Evolutionary conservation across 2,113 vertebrate genomes (phyloP).

Genomic region (Cyprinodon brontotheroides): DNA sequence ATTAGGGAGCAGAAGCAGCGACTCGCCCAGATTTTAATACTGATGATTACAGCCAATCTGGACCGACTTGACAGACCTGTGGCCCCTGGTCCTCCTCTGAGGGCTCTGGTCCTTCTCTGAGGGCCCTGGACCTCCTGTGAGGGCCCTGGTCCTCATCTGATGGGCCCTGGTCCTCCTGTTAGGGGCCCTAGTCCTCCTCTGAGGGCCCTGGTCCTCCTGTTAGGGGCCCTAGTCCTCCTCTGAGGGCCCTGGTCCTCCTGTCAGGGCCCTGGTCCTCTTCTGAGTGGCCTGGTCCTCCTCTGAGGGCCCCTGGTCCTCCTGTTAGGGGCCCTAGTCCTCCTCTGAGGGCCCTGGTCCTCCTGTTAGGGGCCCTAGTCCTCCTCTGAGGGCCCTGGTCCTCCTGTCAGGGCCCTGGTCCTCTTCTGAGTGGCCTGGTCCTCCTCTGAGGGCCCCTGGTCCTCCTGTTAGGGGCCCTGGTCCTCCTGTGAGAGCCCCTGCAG

Average conservation of each 20-base stretch:
- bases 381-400: neutral
- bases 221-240: neutral
- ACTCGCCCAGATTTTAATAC: conserved; percentile 95
- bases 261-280: no score
- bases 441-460: neutral
- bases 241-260: neutral
- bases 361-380: neutral
- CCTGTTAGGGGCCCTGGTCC: no score
- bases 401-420: no score
- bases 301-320: neutral
- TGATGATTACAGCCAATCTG: conserved; percentile 98
- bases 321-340: no score
- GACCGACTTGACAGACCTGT: conserved; percentile 81
- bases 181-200: no score
- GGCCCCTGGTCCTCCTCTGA: conserved; percentile 76
- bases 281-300: neutral
- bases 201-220: neutral
- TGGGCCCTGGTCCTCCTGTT: no score
- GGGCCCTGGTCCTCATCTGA: no score
- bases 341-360: neutral
- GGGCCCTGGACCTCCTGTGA: no score
- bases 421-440: neutral
- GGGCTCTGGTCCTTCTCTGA: no score
- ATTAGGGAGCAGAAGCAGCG: conserved; percentile 93
- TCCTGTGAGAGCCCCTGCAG: no score